Percentiles rank a stretch among this genome's conserved stretches.
These are phyloP conservation scores for Zoanthus sociatus DNA, from an alignment of 92 coral and sea anemone species.

Conservation along the genomic window DNA sequence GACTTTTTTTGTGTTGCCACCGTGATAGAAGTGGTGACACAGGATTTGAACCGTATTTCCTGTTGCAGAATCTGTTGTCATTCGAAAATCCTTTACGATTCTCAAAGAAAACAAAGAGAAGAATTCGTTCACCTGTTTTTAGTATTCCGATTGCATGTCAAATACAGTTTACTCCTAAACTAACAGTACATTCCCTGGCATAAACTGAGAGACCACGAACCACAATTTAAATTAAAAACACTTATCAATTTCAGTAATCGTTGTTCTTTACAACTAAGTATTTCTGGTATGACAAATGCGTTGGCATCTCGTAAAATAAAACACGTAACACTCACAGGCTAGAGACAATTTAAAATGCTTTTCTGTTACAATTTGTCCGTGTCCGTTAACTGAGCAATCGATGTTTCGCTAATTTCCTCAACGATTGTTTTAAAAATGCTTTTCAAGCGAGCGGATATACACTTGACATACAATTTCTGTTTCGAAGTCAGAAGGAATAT, in stretches of 20 bases:
- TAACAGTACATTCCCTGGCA: conserved; percentile 18
- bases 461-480: conserved; percentile 15
- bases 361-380: neutral
- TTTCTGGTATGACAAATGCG: conserved; percentile 39
- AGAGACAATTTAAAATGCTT: neutral
- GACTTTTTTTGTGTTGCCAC: neutral
- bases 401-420: neutral
- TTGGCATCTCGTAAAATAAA: neutral
- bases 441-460: conserved; percentile 7
- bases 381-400: conserved; percentile 18
- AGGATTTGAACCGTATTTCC: conserved; percentile 31
- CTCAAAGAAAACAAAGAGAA: neutral
- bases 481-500: conserved; percentile 26
- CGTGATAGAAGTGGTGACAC: neutral
- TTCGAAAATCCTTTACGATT: neutral
- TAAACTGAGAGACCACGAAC: neutral
- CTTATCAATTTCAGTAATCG: conserved; percentile 10
- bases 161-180: neutral
- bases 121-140: neutral
- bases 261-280: neutral
- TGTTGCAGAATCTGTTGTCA: neutral
- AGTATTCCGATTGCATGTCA: neutral
- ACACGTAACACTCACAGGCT: neutral
- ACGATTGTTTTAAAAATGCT: neutral
- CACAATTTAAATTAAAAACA: neutral